phyloP scores from a whole-genome alignment of 2,113 vertebrate species.

The Lophura nycthemera region DNA sequence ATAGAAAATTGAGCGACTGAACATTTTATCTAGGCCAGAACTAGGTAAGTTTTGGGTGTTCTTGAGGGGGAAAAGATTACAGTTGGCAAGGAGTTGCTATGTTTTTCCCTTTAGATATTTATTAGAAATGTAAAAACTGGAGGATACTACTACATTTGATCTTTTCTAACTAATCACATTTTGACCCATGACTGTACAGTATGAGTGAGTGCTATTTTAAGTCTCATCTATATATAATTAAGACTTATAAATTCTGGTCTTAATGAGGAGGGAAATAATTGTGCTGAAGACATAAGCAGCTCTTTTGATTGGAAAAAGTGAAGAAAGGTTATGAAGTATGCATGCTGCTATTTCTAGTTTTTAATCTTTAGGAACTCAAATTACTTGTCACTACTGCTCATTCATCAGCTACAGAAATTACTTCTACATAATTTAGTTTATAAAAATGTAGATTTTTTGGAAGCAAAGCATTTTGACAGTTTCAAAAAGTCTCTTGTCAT shows the following conservation, averaged over 20 bases:
- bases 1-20: not conserved
- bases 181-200: not conserved
- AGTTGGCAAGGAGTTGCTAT: not conserved
- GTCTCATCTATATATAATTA: conserved; percentile 39
- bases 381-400: not conserved
- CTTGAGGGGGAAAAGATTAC: not conserved
- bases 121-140: not conserved
- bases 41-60: not conserved
- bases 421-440: not conserved
- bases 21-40: not conserved
- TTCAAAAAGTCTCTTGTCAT: not conserved
- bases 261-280: not conserved
- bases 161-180: not conserved
- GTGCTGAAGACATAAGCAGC: not conserved
- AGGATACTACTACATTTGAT: not conserved
- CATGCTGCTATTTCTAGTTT: not conserved
- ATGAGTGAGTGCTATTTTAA: conserved; percentile 33
- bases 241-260: conserved; percentile 25
- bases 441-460: not conserved
- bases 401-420: conserved; percentile 28
- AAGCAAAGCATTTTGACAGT: not conserved
- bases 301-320: conserved; percentile 30
- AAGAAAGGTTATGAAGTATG: conserved; percentile 34
- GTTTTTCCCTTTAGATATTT: not conserved
- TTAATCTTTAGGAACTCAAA: conserved; percentile 20